Conservation (phyloP, 1,140 invertebrate genomes). For the Antheraea pernyi region DNA sequence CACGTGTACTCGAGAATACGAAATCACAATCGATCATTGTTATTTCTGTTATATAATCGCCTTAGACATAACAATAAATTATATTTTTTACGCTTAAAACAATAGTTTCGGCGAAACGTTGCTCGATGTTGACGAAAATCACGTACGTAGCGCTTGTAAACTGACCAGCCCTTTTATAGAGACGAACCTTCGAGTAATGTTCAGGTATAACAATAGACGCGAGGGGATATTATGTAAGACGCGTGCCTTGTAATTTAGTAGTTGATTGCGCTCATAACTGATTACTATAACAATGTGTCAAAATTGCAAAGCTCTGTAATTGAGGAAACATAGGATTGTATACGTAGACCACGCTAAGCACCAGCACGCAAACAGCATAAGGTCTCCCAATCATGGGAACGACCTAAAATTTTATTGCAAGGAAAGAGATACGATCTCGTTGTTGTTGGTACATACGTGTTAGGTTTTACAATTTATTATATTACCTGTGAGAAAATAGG, state of each 20-base stretch:
- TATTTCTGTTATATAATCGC: background rate
- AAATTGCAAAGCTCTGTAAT: slow-evolving; percentile 27
- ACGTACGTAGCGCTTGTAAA: slow-evolving; percentile 25
- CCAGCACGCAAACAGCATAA: slow-evolving; percentile 33
- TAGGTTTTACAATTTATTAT: slow-evolving; percentile 21
- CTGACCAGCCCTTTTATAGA: slow-evolving; percentile 35
- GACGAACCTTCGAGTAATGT: slow-evolving; percentile 28
- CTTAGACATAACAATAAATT: slow-evolving; percentile 30
- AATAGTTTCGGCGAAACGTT: slow-evolving; percentile 37
- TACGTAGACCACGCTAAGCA: background rate
- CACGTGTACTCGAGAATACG: background rate
- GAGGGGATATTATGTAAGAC: slow-evolving; percentile 22
- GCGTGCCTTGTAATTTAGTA: slow-evolving; percentile 26
- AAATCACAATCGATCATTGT: slow-evolving; percentile 5
- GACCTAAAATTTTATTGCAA: slow-evolving; percentile 54
- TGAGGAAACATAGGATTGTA: slow-evolving; percentile 29
- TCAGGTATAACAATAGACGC: slow-evolving; percentile 25
- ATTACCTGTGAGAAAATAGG: slow-evolving; percentile 28
- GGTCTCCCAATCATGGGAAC: slow-evolving; percentile 46
- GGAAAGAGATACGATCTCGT: slow-evolving; percentile 13
- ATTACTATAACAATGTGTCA: slow-evolving; percentile 7
- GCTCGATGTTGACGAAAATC: slow-evolving; percentile 15
- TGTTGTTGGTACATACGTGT: slow-evolving; percentile 20
- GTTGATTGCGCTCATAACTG: slow-evolving; percentile 20
- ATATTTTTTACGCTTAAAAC: slow-evolving; percentile 37